Evolutionary conservation across 2,113 vertebrate genomes (phyloP), one percentile per base, ranked within the genome.

Genomic region (Notechis scutatus): DNA sequence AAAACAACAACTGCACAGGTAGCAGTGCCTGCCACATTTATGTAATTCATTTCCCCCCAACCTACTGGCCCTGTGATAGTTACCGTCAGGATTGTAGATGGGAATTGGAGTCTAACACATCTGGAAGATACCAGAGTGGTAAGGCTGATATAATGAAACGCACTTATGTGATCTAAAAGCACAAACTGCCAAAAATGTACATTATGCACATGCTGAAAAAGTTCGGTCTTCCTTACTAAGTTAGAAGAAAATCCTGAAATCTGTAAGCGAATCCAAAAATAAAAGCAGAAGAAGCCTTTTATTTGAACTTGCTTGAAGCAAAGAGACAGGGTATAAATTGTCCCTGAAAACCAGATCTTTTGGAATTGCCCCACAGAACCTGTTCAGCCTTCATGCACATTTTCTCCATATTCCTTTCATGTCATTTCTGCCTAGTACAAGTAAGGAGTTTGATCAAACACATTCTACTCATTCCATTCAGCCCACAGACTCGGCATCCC

Each of bases 401-500:
- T 96, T 96, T 69, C 92, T 96, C 93, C 94, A 95, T 91, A 93
- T 95, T 97, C 93, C 95, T 96, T 97, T 96, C 94, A 89, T 94
- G 93, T 95, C 94, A 94, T 96, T 95, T 96, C 96, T 96, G 96
- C 96, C 97, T 95, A 94, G 96, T 94, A 92, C 95, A 95, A 96
- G 74, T 52, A 20, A 96, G 95, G 96, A 98, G 97, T 97, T 97
- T 97, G 97, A 98, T 98, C 97, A 98, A 97, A 98, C 94, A 61
- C 97, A 98, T 98, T 97, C 97, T 97, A 95, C 95, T 97, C 97
- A 98, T 98, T 96, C 96, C 97, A 95, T 87, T 18, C 90, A 97
- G 93, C 96, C 97, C 97, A 96, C 97, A 98, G 96, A 92, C 59
- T 96, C 96, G 96, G 94, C 94, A 94, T 95, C 96, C 96, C 97